Evolutionary conservation across 2,113 vertebrate genomes (phyloP).

Genomic region (Tragelaphus scriptus): DNA sequence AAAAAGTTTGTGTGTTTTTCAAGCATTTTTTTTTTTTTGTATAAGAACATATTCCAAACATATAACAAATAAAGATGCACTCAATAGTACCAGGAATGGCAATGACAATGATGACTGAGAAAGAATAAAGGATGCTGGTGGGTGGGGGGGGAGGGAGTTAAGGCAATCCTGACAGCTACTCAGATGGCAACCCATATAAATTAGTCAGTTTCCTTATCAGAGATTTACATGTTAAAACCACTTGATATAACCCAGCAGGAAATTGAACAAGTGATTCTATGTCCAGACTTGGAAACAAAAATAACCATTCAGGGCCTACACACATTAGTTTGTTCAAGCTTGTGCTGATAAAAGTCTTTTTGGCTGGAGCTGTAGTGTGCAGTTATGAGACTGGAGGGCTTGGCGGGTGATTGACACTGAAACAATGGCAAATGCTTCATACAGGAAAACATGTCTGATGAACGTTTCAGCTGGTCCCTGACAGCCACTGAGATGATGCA

Average conservation of each 20-base stretch:
- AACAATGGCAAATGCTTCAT: not conserved
- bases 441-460: not conserved
- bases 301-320: slow-evolving; percentile 49
- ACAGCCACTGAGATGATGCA: not conserved
- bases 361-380: not conserved
- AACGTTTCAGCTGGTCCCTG: not conserved
- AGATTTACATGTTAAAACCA: slow-evolving; percentile 61
- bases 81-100: not conserved
- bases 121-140: not conserved
- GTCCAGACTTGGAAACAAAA: slow-evolving; percentile 74
- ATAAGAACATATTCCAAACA: not conserved
- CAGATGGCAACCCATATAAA: slow-evolving; percentile 36
- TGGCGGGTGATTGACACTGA: not conserved
- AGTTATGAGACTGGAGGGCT: not conserved
- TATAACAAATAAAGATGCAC: not conserved
- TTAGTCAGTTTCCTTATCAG: slow-evolving; percentile 57
- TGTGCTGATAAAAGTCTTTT: slow-evolving; percentile 51
- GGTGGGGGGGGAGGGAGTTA: not conserved
- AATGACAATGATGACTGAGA: not conserved
- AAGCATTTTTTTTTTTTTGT: not conserved
- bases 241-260: slow-evolving; percentile 69
- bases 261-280: slow-evolving; percentile 62
- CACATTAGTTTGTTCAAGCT: slow-evolving; percentile 60
- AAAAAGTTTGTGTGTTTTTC: no score
- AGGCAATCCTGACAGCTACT: not conserved